A percentile compares a stretch with the other conserved stretches of the same genome.
These are phyloP conservation scores for Epistrophe eligans DNA, from an alignment of 2,888 invertebrate species.

Conservation along the genomic window DNA sequence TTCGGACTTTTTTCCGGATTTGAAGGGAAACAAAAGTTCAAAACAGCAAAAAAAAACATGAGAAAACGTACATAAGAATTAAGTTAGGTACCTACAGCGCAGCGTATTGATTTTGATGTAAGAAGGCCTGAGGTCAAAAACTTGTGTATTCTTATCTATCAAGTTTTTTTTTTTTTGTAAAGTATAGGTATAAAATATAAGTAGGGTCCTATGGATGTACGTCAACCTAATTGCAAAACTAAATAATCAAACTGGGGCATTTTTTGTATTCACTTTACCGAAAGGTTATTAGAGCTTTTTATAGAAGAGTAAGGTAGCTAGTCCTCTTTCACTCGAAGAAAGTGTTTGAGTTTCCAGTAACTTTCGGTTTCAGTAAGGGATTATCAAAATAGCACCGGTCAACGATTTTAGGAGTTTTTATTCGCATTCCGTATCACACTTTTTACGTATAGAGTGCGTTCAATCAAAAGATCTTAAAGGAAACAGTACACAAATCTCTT, in stretches of 20 bases:
- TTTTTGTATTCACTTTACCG: background rate
- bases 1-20: slow-evolving; percentile 2
- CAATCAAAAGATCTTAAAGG: no score
- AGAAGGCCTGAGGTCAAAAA: background rate
- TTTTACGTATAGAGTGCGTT: no score
- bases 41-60: background rate
- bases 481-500: no score
- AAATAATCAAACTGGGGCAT: background rate
- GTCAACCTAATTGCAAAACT: background rate
- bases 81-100: background rate
- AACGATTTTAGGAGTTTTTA: no score
- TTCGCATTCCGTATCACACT: no score
- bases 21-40: slow-evolving; percentile 21
- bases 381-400: no score
- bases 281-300: background rate
- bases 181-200: background rate
- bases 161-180: background rate
- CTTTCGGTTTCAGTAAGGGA: no score
- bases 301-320: no score
- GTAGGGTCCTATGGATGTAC: background rate
- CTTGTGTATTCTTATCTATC: background rate
- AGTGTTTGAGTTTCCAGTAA: no score
- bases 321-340: no score
- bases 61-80: background rate
- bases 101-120: background rate